A percentile compares a stretch with the other conserved stretches of the same genome.
These are phyloP conservation scores for Barbus barbus DNA, from an alignment of 2,113 vertebrate species.

Conservation along the genomic window DNA sequence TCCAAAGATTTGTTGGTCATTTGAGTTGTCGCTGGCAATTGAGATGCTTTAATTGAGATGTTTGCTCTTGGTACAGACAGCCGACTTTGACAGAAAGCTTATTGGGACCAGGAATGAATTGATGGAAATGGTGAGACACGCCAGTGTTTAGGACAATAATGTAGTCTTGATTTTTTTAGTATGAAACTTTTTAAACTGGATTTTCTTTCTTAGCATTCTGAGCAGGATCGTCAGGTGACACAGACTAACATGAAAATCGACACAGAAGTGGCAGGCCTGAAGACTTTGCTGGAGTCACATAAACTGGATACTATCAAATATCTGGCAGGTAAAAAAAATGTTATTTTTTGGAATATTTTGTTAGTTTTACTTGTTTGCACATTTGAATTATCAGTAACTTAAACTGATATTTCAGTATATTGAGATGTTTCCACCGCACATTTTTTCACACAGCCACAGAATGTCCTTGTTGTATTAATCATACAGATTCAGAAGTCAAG, in stretches of 20 bases:
- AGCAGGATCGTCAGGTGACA: conserved; percentile 87
- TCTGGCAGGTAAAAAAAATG: conserved; percentile 83
- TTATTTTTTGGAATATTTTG: neutral
- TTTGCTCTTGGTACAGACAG: conserved; percentile 74
- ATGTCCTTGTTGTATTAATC: too few species aligned
- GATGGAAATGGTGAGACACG: conserved; percentile 86
- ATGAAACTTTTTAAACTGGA: neutral
- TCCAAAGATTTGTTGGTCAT: neutral
- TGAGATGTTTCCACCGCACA: neutral
- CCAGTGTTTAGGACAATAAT: neutral
- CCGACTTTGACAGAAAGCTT: conserved; percentile 85
- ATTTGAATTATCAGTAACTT: neutral
- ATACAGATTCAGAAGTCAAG: too few species aligned
- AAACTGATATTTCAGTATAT: neutral
- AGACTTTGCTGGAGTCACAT: conserved; percentile 93
- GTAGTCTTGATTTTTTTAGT: neutral
- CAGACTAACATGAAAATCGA: conserved; percentile 93
- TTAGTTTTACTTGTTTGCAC: neutral
- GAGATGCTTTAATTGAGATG: neutral
- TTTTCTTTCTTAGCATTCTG: conserved; percentile 78
- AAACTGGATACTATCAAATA: conserved; percentile 98
- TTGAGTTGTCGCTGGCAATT: neutral
- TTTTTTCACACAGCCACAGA: too few species aligned
- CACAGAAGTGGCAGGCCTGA: conserved; percentile 93
- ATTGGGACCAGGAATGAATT: conserved; percentile 85